Evolutionary conservation across 2,888 invertebrate species (phyloP).

Genomic region (Meteorus colon): DNA sequence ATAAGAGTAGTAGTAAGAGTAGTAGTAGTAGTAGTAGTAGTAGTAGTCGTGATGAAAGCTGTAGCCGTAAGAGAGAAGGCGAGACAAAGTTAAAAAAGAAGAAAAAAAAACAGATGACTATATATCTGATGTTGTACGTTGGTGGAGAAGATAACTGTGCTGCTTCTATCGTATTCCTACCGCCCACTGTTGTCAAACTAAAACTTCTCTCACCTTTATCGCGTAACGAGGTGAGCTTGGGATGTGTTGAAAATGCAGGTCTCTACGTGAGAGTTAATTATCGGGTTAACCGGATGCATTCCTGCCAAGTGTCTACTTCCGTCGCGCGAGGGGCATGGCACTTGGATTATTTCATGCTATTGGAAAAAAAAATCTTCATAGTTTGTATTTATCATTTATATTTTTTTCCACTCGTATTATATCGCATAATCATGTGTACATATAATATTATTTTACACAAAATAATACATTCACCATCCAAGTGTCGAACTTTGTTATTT

Average conservation of each 20-base stretch:
- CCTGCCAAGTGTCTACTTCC: conserved; percentile 43
- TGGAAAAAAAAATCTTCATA: conserved; percentile 28
- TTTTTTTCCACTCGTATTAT: neutral
- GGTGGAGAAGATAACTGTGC: conserved; percentile 7
- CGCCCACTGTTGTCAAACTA: conserved; percentile 26
- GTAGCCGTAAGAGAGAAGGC: neutral
- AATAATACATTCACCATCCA: no score
- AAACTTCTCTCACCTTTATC: conserved; percentile 31
- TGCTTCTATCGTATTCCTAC: conserved; percentile 24
- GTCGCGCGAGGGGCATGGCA: conserved; percentile 20
- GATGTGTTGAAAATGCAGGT: conserved; percentile 38
- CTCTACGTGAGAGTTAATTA: conserved; percentile 43
- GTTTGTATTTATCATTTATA: conserved; percentile 2
- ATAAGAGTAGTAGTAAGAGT: neutral
- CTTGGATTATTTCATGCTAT: conserved; percentile 23
- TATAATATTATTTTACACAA: no score
- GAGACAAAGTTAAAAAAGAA: neutral
- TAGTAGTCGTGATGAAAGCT: neutral
- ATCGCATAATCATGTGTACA: no score
- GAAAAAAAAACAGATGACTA: neutral
- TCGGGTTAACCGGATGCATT: conserved; percentile 42
- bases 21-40: neutral
- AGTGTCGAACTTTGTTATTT: no score
- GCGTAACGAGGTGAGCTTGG: conserved; percentile 35
- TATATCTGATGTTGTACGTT: neutral